Evolutionary conservation across 2,888 invertebrate genomes (phyloP).

Genomic region (Morpho achilles): DNA sequence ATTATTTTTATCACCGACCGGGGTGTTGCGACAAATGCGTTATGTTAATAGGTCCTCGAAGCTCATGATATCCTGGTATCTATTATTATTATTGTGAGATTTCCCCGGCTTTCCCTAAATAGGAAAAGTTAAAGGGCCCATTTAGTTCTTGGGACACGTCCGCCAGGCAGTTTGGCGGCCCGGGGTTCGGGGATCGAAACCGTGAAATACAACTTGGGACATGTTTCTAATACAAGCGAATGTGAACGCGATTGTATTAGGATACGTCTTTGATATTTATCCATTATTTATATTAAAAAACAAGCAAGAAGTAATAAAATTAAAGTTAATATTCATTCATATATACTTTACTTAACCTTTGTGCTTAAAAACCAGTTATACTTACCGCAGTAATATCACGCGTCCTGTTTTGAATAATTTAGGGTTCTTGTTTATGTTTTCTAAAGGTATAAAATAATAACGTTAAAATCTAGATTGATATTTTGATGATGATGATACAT

Average conservation of each 20-base stretch:
- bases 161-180: conserved; percentile 35
- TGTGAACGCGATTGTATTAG: conserved; percentile 7
- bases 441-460: too few relatives aligned
- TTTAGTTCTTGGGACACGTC: conserved; percentile 70
- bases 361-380: too few relatives aligned
- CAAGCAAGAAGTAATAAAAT: too few relatives aligned
- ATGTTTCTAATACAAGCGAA: conserved; percentile 14
- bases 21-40: conserved; percentile 43
- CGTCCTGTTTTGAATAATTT: too few relatives aligned
- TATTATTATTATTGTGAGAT: conserved; percentile 72
- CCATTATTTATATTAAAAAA: too few relatives aligned
- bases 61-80: conserved; percentile 57
- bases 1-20: conserved; percentile 40
- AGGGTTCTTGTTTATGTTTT: too few relatives aligned
- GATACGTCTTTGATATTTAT: too few relatives aligned
- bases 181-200: conserved; percentile 27
- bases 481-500: too few relatives aligned
- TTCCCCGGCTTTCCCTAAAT: conserved; percentile 69
- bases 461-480: too few relatives aligned
- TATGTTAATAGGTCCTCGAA: conserved; percentile 55
- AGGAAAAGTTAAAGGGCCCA: conserved; percentile 79
- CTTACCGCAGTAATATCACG: too few relatives aligned
- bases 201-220: conserved; percentile 18
- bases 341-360: too few relatives aligned
- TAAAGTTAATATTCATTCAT: too few relatives aligned